Evolutionary conservation across 2,797 vertebrate species (phyloP), one percentile per base, ranked within the genome.

Genomic region (Eulemur rubriventer): DNA sequence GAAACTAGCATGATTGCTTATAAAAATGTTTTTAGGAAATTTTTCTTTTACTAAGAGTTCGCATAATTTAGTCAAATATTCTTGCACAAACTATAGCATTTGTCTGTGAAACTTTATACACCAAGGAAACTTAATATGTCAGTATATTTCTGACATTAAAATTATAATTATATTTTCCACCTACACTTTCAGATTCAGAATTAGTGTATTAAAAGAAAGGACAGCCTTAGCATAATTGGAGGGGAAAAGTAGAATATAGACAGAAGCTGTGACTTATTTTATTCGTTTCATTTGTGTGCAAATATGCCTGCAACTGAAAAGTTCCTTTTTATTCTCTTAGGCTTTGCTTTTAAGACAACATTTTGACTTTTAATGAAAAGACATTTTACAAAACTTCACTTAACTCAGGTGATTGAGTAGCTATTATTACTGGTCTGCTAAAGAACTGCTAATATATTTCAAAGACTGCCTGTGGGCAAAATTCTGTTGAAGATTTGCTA

Each of bases 281-380:
- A 24, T 55, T 79, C 55, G 6, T n/a, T 89, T 65, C 17, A 79
- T 91, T 80, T 50, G 43, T 7, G 12, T 28, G 41, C n/a, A 78
- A 9, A 81, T 72, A 50, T 43, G 24, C 35, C 28, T 59, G 7
- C 28, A 17, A 84, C 33, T 52, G 18, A 61, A 33, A 72, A 48
- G 28, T 38, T 46, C 28, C 84, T 83, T 91, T 43, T 43, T 61
- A 13, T 86, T 80, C 38, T 80, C n/a, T 57, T 48, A 55, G 41
- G 22, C 89, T 91, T 93, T 88, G 79, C 72, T 76, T 92, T 85
- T 90, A 73, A 94, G 73, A 63, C 61, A 92, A 59, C 26, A 38
- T 79, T 94, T 86, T 85, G 46, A 88, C 48, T 96, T 94, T 78
- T 57, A 65, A 81, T 84, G 80, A 93, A 88, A 95, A 95, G 55